Evolutionary conservation across 2,113 vertebrate species (phyloP), one percentile per base, ranked within the genome.

Genomic region (Gyps fulvus): DNA sequence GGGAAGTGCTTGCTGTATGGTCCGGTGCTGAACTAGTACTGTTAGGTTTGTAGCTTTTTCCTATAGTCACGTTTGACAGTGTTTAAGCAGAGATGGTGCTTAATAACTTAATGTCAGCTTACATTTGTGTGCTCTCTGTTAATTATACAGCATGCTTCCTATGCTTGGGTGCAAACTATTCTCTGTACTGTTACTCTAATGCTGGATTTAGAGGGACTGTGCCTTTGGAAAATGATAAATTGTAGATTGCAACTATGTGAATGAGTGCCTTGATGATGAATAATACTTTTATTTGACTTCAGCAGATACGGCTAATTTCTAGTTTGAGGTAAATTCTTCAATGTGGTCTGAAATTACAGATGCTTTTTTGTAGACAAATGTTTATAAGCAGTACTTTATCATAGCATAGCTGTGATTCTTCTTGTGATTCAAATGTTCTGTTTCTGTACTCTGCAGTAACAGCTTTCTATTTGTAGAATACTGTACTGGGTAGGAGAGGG

Each of bases 11-110:
- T 9, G 90, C 89, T 73, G 8, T 10, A 0, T 4, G 29, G 94
- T 97, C 92, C 97, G 63, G 92, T n/a, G 89, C 93, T 89, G 82
- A 73, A 95, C 92, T 78, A 47, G 85, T 38, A 5, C 92, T 86
- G 83, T 40, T 96, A 2, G 65, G 38, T 73, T 43, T 43, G 73
- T 62, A 57, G 93, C 57, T 91, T 87, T 34, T 90, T 19, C 59
- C 95, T 86, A 1, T 32, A 45, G 50, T 77, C 78, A 2, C 18
- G 36, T 83, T 70, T 50, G 69, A 27, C 45, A 16, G 50, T 4
- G 50, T 66, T 83, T 79, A 59, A 78, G 9, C 63, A 62, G 84
- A 29, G 78, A 72, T 10, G 36, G 11, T 36, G 89, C 84, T 90
- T 36, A 20, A 54, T 70, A 89, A 90, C 90, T 88, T 71, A 19